Base-by-base conservation (phyloP, 2,888 invertebrate genomes). In the Marronus borbonicus region DNA sequence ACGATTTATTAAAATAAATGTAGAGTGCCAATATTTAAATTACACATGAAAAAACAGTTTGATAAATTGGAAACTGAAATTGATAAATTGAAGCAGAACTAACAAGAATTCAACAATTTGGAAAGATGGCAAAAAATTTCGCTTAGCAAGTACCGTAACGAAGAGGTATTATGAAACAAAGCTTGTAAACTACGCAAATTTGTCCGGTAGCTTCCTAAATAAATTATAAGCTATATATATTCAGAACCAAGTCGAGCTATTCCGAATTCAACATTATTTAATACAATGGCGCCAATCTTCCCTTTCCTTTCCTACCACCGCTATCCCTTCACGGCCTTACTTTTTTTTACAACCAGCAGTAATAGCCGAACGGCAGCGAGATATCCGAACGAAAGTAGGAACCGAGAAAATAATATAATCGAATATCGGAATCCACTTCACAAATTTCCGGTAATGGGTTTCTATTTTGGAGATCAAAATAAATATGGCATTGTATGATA, bases 401-500 rank as follows among this genome's bases (percentile, higher is more conserved):
- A 72, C 72, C 72, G 72, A 72, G 58, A 72, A 70, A 64, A 77
- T 72, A 77, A 62, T 75, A 78, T 78, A 76, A 76, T 76, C 76
- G 79, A 79, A 77, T 77, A 77, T 79, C 69, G 75, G 77, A 79
- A 77, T 79, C 75, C 79, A 79, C 75, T 76, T 77, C 75, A 64
- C 76, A 77, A 80, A 80, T 80, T 78, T 81, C 80, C 72, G 76
- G 72, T 80, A 81, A 81, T 82, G 79, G 80, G 79, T 82, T 81
- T 83, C 82, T 81, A 81, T 82, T 82, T 82, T 80, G 77, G 79
- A 81, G 80, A 81, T 80, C 76, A 81, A 80, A 81, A 83, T 82
- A 83, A 83, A 84, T 84, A 85, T 84, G 84, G 84, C 83, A 83
- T 84, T 85, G 84, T 84, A 83, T 84, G 84, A 85, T 85, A 83